These are phyloP conservation scores for Cerceris rybyensis DNA, from an alignment of 2,888 invertebrate genomes.

Conservation along the genomic window DNA sequence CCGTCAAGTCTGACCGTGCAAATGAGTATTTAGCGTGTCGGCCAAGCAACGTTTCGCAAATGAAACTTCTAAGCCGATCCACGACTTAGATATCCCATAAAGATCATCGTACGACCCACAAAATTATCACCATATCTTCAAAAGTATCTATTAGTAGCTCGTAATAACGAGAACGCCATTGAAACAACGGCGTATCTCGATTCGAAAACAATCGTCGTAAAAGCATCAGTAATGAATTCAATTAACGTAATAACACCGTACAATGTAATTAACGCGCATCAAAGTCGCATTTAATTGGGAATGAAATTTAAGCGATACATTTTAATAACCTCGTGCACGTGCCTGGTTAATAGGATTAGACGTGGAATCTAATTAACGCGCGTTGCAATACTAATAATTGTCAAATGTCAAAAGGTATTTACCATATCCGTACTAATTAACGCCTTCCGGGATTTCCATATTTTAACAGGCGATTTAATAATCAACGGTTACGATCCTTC, in stretches of 20 bases:
- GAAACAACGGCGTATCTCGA: conserved; percentile 3
- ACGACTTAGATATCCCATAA: conserved; percentile 24
- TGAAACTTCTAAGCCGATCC: conserved; percentile 25
- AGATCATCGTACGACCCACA: conserved; percentile 8
- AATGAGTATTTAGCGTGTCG: conserved; percentile 47
- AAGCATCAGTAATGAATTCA: conserved; percentile 23
- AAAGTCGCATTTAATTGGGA: conserved; percentile 17
- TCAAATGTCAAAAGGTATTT: too few relatives aligned
- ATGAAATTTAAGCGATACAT: conserved; percentile 2
- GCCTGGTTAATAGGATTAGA: too few relatives aligned
- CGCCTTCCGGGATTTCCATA: too few relatives aligned
- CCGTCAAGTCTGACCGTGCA: conserved; percentile 16
- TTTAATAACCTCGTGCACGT: neutral
- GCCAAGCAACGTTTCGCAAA: conserved; percentile 22
- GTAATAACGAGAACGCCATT: conserved; percentile 1
- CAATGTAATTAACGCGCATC: conserved; percentile 5
- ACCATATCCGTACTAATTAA: too few relatives aligned
- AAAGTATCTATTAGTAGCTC: neutral
- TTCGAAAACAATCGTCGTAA: conserved; percentile 4
- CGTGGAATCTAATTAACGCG: too few relatives aligned
- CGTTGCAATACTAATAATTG: too few relatives aligned
- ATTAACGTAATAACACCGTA: neutral
- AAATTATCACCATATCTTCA: conserved; percentile 4
- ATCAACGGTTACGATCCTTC: too few relatives aligned
- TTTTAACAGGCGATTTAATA: too few relatives aligned